phyloP scores from a whole-genome alignment of 2,888 invertebrate genomes.

The Parthenolecanium corni region DNA sequence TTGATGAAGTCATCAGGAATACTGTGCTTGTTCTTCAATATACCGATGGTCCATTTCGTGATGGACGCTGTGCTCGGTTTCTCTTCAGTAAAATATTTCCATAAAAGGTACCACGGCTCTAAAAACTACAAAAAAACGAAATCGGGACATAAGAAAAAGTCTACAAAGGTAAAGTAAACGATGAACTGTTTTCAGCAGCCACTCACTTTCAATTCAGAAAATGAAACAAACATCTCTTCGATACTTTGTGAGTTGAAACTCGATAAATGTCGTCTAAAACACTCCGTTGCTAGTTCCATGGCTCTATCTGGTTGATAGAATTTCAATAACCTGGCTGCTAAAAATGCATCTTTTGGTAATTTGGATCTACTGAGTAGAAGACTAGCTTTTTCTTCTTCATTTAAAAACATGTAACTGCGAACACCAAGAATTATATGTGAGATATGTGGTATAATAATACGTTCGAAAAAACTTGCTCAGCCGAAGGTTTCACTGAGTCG shows the following conservation, averaged over 20 bases:
- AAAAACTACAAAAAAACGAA: background rate
- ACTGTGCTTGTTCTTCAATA: background rate
- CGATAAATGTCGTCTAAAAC: conserved; percentile 11
- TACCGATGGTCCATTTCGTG: conserved; percentile 18
- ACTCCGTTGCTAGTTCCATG: conserved; percentile 3
- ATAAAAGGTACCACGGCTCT: conserved; percentile 12
- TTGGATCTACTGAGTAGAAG: conserved; percentile 7
- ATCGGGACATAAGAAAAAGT: background rate
- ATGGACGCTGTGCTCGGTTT: background rate
- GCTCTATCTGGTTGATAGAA: conserved; percentile 8
- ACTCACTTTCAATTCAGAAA: conserved; percentile 16
- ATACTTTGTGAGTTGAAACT: background rate
- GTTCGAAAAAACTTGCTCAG: background rate
- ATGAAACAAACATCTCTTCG: background rate
- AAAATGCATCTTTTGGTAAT: background rate
- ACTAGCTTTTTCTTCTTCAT: conserved; percentile 13
- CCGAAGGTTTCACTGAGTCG: background rate
- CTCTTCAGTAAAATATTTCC: conserved; percentile 16
- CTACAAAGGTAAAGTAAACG: background rate
- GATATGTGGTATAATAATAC: no score
- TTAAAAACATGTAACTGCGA: conserved; percentile 11
- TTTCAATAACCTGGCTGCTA: conserved; percentile 7
- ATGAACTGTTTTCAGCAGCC: no score
- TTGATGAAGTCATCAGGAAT: background rate
- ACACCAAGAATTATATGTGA: no score